phyloP scores from a whole-genome alignment of 2,797 vertebrate species.

The Anguilla megastoma region DNA sequence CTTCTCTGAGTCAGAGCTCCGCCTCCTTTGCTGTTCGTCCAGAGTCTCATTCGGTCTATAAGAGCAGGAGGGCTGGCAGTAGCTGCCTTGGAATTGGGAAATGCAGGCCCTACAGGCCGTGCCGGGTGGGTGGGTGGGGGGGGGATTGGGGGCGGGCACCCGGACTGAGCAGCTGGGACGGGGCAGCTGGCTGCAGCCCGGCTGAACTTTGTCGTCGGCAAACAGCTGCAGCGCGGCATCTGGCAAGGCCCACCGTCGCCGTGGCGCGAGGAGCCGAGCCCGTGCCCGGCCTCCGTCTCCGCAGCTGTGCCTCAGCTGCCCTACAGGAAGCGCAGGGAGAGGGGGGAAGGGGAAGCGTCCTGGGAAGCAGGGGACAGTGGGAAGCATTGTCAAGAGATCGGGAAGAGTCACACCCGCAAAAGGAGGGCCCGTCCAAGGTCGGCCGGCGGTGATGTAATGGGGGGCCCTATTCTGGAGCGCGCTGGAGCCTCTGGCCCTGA shows the following conservation, averaged over 20 bases:
- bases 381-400: neutral
- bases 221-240: conserved; percentile 70
- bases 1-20: neutral
- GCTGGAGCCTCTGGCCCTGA: neutral
- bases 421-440: conserved; percentile 2
- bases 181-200: conserved; percentile 66
- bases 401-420: neutral
- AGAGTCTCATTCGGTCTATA: neutral
- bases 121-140: neutral
- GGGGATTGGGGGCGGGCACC: conserved; percentile 65
- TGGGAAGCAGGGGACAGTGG: neutral
- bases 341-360: neutral
- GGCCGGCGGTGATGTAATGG: neutral
- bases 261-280: conserved; percentile 45
- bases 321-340: neutral
- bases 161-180: conserved; percentile 51
- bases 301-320: conserved; percentile 16
- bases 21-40: neutral
- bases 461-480: neutral
- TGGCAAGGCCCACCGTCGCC: conserved; percentile 62
- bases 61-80: neutral
- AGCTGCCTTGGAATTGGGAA: conserved; percentile 49
- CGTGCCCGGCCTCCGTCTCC: neutral
- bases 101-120: conserved; percentile 52
- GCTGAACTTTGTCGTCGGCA: conserved; percentile 68